Evolutionary conservation across 2,113 vertebrate species (phyloP), one percentile per base, ranked within the genome.

Genomic region (Orcinus orca): DNA sequence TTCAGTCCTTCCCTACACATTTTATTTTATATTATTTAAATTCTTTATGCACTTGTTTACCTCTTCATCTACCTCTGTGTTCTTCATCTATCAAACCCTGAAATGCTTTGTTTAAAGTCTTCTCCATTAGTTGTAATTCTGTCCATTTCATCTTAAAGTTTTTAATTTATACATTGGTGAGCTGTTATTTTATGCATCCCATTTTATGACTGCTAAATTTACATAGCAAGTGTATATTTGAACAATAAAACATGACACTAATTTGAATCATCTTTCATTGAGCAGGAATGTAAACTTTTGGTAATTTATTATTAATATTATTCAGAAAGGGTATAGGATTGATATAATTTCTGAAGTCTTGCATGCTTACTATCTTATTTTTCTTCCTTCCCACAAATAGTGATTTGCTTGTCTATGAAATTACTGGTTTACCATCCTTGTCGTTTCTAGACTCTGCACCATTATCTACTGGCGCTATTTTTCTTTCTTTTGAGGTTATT

Each of bases 261-360:
- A 97, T 96, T 98, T 94, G 89, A 95, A 85, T 95, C 77, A 96
- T 91, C 31, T 96, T 97, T 95, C 60, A 95, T 93, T 96, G 62
- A 83, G 76, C 20, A 80, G 93, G 23, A 94, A 91, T 58, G 81
- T 86, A 94, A 91, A 92, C 62, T 89, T 95, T 93, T 33, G 53
- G 55, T 82, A 93, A 82, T 86, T 93, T 93, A 93, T 86, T 86
- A 86, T 98, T 95, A 95, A 83, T 91, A 81, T 77, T 94, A 94
- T 94, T 95, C 86, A 95, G 55, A 94, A 88, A 97, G 60, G n/a
- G 44, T 88, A 93, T 0, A 79, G 9, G 62, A 62, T 23, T 97
- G 90, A 74, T 38, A 86, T 86, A 65, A 95, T 92, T 95, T 95
- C 62, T 84, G 86, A 95, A 79, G 55, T 50, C 11, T 74, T 86